Evolutionary conservation across 2,888 invertebrate genomes (phyloP), one percentile per base, ranked within the genome.

Genomic region (Hoplodrina blanda): DNA sequence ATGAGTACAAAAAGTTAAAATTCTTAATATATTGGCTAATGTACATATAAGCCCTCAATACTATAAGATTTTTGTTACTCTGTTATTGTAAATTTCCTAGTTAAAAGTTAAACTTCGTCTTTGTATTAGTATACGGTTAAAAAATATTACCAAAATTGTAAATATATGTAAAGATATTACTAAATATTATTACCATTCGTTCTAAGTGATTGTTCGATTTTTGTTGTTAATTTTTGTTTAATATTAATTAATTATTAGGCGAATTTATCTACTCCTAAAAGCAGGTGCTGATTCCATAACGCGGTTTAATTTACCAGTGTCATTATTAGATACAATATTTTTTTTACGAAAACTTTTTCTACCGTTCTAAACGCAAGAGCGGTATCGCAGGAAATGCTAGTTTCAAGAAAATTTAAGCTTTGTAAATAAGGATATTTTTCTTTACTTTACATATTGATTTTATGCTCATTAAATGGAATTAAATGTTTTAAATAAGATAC

Each of bases 101-200:
- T 86, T 85, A 88, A 92, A 90, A 90, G 91, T 92, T 92, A 93
- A 90, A 89, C 88, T 91, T 93, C 89, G 86, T 93, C 91, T 91
- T 91, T 91, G 92, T 94, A 94, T 92, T 94, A 95, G 93, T 94
- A 93, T 95, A 95, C 93, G 94, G 95, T 95, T 92, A 85, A 93
- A 92, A 88, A 87, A 91, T 85, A 85, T 90, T 94, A 95, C 95
- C 95, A 95, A 90, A 94, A 95, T 92, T 96, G 95, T 95, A 95
- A 93, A 96, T 95, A 95, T 85, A 87, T 95, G 95, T 95, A 95
- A 94, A 95, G 95, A 95, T 96, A 96, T 96, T 95, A 95, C 91
- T 94, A 95, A 94, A 95, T 93, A 94, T 93, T 95, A 95, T 95
- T 96, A 95, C 95, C 95, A 96, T 95, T 95, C 88, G 93, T 95